Evolutionary conservation across 2,797 vertebrate species (phyloP).

Genomic region (Muraenolepis orangiensis): DNA sequence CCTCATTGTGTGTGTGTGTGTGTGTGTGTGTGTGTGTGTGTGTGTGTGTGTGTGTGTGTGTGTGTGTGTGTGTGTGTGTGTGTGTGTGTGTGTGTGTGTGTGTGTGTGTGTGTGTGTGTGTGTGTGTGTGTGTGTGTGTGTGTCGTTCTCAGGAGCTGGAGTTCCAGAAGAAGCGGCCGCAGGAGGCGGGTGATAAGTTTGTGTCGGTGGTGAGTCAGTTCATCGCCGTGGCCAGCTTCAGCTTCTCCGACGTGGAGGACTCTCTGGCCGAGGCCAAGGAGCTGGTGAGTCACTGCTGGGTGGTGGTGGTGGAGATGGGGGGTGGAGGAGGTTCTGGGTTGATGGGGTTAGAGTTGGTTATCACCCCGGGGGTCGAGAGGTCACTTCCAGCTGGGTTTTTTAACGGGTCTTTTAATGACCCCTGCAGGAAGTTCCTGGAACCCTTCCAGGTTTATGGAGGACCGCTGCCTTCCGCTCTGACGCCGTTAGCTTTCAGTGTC

Average conservation of each 20-base stretch:
- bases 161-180: conserved; percentile 86
- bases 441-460: background rate
- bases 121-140: too few relatives aligned
- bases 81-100: background rate
- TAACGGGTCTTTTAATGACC: background rate
- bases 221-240: conserved; percentile 95
- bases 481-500: background rate
- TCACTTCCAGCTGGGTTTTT: conserved; percentile 3
- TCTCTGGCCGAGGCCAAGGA: conserved; percentile 92
- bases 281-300: conserved; percentile 76
- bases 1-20: too few relatives aligned
- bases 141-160: conserved; percentile 83
- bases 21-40: too few relatives aligned
- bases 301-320: background rate
- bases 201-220: conserved; percentile 98
- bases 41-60: too few relatives aligned
- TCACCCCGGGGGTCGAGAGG: background rate
- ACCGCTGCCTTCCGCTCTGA: background rate
- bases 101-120: background rate
- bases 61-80: too few relatives aligned
- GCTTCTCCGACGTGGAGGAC: conserved; percentile 97
- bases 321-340: background rate
- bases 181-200: conserved; percentile 90
- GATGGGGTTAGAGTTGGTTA: background rate
- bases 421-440: conserved; percentile 3